Conservation (phyloP, 2,888 invertebrate genomes). For the Chloroclysta siterata region DNA sequence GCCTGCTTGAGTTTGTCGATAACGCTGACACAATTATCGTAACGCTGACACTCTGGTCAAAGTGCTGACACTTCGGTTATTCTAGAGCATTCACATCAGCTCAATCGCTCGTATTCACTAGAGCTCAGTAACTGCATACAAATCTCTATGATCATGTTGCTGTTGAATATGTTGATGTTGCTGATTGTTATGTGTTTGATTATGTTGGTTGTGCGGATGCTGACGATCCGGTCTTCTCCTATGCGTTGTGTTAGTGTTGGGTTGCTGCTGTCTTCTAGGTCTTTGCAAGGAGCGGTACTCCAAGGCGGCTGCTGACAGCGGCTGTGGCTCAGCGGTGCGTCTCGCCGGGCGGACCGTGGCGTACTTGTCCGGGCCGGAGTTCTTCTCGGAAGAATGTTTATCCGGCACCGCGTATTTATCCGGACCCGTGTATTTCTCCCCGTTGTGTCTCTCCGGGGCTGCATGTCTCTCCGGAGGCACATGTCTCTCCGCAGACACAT, state of each 20-base stretch:
- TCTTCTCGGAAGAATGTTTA: constrained; percentile 31
- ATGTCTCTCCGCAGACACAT: constrained; percentile 10
- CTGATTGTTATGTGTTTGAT: constrained; percentile 51
- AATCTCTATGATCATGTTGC: constrained; percentile 78
- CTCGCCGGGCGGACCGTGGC: constrained; percentile 76
- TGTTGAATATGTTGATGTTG: constrained; percentile 45
- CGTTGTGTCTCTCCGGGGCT: constrained; percentile 1
- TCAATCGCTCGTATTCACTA: constrained; percentile 29
- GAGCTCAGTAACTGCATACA: constrained; percentile 89
- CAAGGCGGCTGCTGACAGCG: constrained; percentile 81
- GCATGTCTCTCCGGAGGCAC: background rate
- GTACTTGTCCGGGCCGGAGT: constrained; percentile 61
- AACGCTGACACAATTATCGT: background rate
- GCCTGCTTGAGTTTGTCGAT: background rate
- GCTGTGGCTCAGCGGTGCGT: constrained; percentile 74
- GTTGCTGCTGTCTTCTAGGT: constrained; percentile 67
- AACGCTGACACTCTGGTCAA: background rate
- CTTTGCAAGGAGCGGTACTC: constrained; percentile 86
- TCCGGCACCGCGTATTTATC: constrained; percentile 42
- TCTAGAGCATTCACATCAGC: background rate
- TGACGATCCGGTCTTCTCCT: constrained; percentile 45
- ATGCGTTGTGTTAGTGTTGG: constrained; percentile 47
- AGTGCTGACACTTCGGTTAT: constrained; percentile 1
- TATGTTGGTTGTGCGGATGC: constrained; percentile 46
- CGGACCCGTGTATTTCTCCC: constrained; percentile 32